These are phyloP conservation scores for Camponotus fellah DNA, from an alignment of 2,888 invertebrate genomes.

Conservation along the genomic window DNA sequence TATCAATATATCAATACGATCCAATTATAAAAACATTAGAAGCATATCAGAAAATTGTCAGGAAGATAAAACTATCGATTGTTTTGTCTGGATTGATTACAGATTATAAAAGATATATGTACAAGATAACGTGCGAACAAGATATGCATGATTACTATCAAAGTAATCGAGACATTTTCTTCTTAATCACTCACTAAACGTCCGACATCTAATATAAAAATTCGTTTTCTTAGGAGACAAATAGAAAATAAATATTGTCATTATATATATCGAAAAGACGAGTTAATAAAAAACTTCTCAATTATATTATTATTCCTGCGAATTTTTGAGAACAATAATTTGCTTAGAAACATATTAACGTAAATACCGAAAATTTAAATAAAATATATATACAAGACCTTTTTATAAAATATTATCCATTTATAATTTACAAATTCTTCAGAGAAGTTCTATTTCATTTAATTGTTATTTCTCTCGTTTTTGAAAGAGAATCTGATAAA, in stretches of 20 bases:
- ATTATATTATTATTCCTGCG: not conserved
- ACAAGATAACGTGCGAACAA: not conserved
- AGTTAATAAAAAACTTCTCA: not conserved
- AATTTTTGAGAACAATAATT: not conserved
- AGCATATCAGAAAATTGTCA: not conserved
- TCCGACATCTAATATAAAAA: not conserved
- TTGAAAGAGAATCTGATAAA: not conserved
- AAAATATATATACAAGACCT: not conserved
- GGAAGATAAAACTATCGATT: conserved; percentile 22
- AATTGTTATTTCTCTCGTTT: not conserved
- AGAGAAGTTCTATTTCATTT: not conserved
- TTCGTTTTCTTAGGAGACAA: not conserved
- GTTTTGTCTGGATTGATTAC: not conserved
- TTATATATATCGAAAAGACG: not conserved
- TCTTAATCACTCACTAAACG: not conserved
- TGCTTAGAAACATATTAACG: not conserved
- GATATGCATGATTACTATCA: not conserved
- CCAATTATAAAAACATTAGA: not conserved
- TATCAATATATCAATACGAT: not conserved
- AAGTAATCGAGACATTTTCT: not conserved
- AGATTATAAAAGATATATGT: not conserved
- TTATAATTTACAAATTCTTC: not conserved
- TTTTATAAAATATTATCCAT: not conserved
- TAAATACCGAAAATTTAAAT: not conserved
- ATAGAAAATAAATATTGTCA: not conserved